phyloP scores from a whole-genome alignment of 2,888 invertebrate species.

The Trachelus iudaicus region DNA sequence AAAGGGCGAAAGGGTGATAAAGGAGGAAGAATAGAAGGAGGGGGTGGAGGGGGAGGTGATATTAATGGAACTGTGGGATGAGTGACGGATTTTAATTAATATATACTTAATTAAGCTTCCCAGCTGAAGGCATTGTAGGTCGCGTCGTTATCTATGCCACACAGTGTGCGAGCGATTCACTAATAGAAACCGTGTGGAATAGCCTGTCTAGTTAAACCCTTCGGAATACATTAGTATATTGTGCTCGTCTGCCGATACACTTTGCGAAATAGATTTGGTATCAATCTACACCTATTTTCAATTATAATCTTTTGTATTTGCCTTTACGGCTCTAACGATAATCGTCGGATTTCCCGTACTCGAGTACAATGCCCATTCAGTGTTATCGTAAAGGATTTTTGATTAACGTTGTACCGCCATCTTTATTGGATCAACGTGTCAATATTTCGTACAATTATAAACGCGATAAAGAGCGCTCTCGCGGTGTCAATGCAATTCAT shows the following conservation, averaged over 20 bases:
- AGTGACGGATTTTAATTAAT: slow-evolving; percentile 55
- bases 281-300: background rate
- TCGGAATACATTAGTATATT: slow-evolving; percentile 46
- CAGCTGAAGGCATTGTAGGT: slow-evolving; percentile 41
- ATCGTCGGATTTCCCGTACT: background rate
- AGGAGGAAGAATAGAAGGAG: background rate
- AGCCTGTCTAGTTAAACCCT: slow-evolving; percentile 47
- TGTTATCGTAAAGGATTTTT: background rate
- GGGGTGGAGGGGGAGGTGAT: background rate
- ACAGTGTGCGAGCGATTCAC: slow-evolving; percentile 46
- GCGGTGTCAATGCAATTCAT: background rate
- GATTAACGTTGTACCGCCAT: background rate
- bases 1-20: background rate
- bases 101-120: slow-evolving; percentile 58
- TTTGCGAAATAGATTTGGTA: background rate
- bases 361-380: no score
- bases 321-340: background rate
- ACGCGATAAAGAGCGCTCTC: background rate
- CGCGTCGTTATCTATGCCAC: slow-evolving; percentile 43
- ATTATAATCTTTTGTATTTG: background rate
- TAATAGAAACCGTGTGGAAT: slow-evolving; percentile 47
- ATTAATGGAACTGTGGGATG: slow-evolving; percentile 12
- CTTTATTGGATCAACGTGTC: background rate
- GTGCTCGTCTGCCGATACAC: slow-evolving; percentile 15
- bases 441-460: background rate